Evolutionary conservation across 2,888 invertebrate species (phyloP), one percentile per base, ranked within the genome.

Genomic region (Gibbula magus): DNA sequence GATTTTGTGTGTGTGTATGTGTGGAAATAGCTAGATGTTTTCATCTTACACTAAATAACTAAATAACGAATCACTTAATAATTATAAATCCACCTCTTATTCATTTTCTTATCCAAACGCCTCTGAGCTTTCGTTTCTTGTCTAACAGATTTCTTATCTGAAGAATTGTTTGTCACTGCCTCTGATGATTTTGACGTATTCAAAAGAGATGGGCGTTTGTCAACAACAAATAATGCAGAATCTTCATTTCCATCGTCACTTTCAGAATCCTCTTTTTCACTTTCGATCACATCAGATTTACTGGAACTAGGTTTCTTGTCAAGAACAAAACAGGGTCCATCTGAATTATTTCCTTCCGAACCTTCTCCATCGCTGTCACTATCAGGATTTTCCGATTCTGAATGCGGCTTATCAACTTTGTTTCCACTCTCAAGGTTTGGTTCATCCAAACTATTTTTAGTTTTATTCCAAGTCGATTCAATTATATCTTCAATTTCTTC

Each of bases 401-500:
- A 54, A 4, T 54, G 18, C 20, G 54, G 18, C 20, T 54, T 54
- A 20, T 20, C 20, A 20, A n/a, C 20, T 10, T 54, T 54, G 20
- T 10, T 54, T n/a, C 10, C 20, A 54, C 54, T 54, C 10, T 20
- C 54, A 54, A 54, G 2, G 4, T 25, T 67, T 25, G 22, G 7
- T 22, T 39, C 35, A 35, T 53, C 7, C 54, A 75, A 53, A 29
- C 16, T 29, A 10, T 29, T 16, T 25, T 32, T 75, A 10, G 54
- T 54, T 54, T 75, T 54, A 18, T 4, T 29, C 35, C 52, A 75
- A 52, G 75, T 54, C 8, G 53, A 25, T 75, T 75, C 75, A 54
- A 54, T 29, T n/a, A 75, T 54, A 10, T 75, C 75, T 7, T 75
- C 75, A 18, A 75, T 16, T 54, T 75, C 75, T 18, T 54, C 54